phyloP scores from a whole-genome alignment of 2,888 invertebrate genomes.

The Metellina segmentata region DNA sequence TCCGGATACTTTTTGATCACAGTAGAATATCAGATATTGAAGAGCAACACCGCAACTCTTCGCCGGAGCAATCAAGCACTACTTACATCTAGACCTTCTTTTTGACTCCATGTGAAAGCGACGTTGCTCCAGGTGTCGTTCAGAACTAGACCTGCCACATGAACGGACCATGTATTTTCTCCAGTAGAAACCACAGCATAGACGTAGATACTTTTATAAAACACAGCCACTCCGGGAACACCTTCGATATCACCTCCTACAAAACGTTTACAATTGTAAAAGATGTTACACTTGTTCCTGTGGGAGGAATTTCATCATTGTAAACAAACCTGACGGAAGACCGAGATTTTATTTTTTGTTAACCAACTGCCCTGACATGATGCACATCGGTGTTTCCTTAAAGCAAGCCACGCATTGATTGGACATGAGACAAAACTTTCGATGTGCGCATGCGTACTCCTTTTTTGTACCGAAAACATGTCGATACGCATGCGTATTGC shows the following conservation, averaged over 20 bases:
- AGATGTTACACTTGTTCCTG: no score
- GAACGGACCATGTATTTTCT: slow-evolving; percentile 76
- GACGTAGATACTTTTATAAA: slow-evolving; percentile 76
- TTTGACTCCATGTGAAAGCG: slow-evolving; percentile 75
- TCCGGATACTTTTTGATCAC: no score
- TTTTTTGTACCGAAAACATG: no score
- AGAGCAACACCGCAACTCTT: not conserved
- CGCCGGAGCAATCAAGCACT: not conserved
- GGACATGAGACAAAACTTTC: no score
- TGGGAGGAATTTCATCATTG: no score
- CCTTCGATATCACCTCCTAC: slow-evolving; percentile 78
- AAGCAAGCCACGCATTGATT: no score
- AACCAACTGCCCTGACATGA: no score
- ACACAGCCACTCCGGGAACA: slow-evolving; percentile 78
- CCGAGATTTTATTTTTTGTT: no score
- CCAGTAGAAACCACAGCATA: slow-evolving; percentile 78
- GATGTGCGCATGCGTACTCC: no score
- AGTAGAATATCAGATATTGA: not conserved
- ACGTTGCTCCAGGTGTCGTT: slow-evolving; percentile 78
- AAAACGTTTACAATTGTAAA: not conserved
- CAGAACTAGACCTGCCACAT: slow-evolving; percentile 71
- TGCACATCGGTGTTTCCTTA: no score
- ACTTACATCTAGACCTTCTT: slow-evolving; percentile 71
- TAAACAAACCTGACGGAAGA: not conserved
- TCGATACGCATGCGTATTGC: no score